Percentiles rank a stretch among this genome's conserved stretches.
These are phyloP conservation scores for Diarsia dahlii DNA, from an alignment of 2,888 invertebrate genomes.

Conservation along the genomic window DNA sequence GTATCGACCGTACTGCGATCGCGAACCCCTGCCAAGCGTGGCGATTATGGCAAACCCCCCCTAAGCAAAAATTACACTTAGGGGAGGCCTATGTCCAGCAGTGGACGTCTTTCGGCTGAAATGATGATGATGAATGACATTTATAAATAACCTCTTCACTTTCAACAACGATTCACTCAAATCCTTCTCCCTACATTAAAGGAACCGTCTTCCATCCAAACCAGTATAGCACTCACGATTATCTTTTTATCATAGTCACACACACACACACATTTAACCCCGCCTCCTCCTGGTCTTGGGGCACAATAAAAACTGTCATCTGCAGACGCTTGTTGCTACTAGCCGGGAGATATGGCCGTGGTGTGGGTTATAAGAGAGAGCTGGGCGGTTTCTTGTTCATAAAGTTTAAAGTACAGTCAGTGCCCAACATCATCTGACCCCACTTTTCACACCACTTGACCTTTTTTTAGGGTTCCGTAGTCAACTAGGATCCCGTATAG, in stretches of 20 bases:
- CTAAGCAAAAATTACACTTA: too few species aligned
- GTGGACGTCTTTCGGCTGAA: too few species aligned
- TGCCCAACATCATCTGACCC: too few species aligned
- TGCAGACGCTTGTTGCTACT: conserved; percentile 70
- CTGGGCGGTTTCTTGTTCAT: conserved; percentile 18
- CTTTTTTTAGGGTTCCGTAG: too few species aligned
- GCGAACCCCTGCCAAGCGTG: too few species aligned
- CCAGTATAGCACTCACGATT: conserved; percentile 64
- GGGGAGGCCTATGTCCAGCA: too few species aligned
- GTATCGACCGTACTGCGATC: too few species aligned
- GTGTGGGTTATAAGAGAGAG: conserved; percentile 30
- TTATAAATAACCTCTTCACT: background rate
- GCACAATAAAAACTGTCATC: conserved; percentile 73
- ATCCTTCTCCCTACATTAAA: conserved; percentile 20
- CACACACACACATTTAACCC: conserved; percentile 58
- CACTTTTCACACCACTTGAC: too few species aligned
- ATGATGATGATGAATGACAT: too few species aligned
- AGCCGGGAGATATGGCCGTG: conserved; percentile 31
- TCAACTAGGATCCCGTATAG: too few species aligned
- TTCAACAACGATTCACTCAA: conserved; percentile 7
- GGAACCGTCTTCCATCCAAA: conserved; percentile 42
- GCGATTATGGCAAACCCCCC: too few species aligned
- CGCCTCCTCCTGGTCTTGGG: conserved; percentile 50
- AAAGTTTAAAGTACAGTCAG: too few species aligned
- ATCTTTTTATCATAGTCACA: conserved; percentile 68